These are phyloP conservation scores for Apamea crenata DNA, from an alignment of 2,888 invertebrate genomes.

Conservation along the genomic window DNA sequence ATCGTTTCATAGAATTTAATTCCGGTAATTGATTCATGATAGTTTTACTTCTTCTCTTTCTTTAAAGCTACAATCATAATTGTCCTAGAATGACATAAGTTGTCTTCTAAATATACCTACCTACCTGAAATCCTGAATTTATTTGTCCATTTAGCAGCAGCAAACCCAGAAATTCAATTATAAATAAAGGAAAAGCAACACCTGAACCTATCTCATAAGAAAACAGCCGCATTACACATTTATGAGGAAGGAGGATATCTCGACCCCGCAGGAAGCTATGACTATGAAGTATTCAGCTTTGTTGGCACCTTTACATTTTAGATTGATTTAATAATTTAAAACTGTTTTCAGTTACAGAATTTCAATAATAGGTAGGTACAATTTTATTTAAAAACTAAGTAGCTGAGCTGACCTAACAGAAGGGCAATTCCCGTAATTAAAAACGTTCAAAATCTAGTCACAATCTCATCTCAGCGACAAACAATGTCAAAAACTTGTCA, in stretches of 20 bases:
- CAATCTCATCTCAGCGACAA: too few species aligned
- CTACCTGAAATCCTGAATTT: neutral
- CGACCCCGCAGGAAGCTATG: slow-evolving; percentile 20
- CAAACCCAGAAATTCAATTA: slow-evolving; percentile 20
- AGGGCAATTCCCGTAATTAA: too few species aligned
- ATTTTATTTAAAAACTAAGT: neutral
- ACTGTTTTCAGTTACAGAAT: neutral
- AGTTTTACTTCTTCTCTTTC: neutral
- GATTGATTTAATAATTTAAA: neutral
- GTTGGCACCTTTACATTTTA: slow-evolving; percentile 8
- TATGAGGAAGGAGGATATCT: slow-evolving; percentile 19
- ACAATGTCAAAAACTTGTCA: too few species aligned
- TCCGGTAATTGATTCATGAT: neutral
- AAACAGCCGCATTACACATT: slow-evolving; percentile 32
- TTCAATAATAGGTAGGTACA: neutral
- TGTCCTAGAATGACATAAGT: neutral
- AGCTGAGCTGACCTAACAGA: neutral
- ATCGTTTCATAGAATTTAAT: too few species aligned
- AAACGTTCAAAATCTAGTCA: too few species aligned
- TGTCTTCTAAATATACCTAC: too few species aligned
- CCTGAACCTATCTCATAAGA: slow-evolving; percentile 13
- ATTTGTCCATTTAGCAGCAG: neutral
- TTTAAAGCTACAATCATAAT: neutral
- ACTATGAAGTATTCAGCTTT: slow-evolving; percentile 39
- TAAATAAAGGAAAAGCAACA: slow-evolving; percentile 10